These are phyloP conservation scores for Bubo bubo DNA, from an alignment of 2,113 vertebrate species.

Conservation along the genomic window DNA sequence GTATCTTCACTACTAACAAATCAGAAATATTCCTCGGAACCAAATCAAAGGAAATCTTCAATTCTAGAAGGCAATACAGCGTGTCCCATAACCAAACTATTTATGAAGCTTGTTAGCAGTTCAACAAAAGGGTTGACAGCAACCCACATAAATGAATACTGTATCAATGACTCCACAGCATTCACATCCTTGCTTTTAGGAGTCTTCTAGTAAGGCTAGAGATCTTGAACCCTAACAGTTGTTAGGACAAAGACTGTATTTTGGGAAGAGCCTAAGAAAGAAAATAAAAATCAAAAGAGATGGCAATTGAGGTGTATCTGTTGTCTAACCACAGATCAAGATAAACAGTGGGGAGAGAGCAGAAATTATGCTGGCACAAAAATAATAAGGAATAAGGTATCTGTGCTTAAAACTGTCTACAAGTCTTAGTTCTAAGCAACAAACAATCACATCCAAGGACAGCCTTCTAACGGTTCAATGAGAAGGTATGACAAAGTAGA, in stretches of 20 bases:
- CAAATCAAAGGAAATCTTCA: not conserved
- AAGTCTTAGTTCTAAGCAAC: not conserved
- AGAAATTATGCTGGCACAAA: not conserved
- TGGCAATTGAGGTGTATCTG: not conserved
- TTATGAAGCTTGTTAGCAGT: not conserved
- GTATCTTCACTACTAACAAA: not conserved
- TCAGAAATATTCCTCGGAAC: not conserved
- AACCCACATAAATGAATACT: not conserved
- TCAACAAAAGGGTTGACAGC: not conserved
- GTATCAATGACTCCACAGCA: not conserved
- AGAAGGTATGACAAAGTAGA: not conserved
- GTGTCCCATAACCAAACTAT: not conserved
- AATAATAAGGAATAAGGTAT: not conserved
- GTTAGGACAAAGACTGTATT: not conserved
- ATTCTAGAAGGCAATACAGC: not conserved
- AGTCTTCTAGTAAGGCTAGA: not conserved
- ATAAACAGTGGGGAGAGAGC: fast-evolving
- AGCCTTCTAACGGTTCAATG: not conserved
- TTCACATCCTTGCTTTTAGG: not conserved
- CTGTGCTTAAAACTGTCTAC: not conserved
- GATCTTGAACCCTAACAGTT: not conserved
- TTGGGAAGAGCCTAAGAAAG: not conserved
- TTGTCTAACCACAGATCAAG: not conserved
- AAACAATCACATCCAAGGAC: not conserved
- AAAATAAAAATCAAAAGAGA: not conserved